A percentile compares a stretch with the other conserved stretches of the same genome.
Conservation (phyloP, 2,888 invertebrate genomes). For the Xylocampa areola region DNA sequence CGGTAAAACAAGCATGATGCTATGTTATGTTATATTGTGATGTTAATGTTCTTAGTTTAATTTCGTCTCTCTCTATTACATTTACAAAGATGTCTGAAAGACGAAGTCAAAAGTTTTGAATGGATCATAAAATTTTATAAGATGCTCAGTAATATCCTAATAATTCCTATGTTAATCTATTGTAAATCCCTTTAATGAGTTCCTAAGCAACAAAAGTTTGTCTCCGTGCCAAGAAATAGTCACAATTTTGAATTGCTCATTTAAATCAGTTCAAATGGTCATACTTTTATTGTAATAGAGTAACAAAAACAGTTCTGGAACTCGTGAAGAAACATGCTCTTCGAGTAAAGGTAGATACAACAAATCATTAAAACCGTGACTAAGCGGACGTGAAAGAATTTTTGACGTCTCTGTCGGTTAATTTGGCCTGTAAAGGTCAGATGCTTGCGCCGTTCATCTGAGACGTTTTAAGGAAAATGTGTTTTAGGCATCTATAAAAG, state of each 20-base stretch:
- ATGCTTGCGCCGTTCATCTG: slow-evolving; percentile 6
- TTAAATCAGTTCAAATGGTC: slow-evolving; percentile 33
- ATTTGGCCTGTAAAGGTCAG: slow-evolving; percentile 35
- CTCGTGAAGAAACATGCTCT: slow-evolving; percentile 51
- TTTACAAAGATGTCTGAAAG: too few species aligned
- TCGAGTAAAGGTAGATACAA: slow-evolving; percentile 57
- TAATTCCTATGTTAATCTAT: slow-evolving; percentile 17
- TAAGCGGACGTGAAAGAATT: slow-evolving; percentile 66
- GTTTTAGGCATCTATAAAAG: too few species aligned
- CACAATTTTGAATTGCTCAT: slow-evolving; percentile 44
- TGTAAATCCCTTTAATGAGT: slow-evolving; percentile 30
- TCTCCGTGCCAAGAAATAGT: slow-evolving; percentile 38
- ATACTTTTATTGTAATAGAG: slow-evolving; percentile 19
- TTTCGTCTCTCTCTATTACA: too few species aligned
- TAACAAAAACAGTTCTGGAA: slow-evolving; percentile 50
- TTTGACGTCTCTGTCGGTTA: slow-evolving; percentile 30
- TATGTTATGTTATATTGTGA: too few species aligned
- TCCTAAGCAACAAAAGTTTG: slow-evolving; percentile 36
- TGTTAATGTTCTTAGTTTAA: too few species aligned
- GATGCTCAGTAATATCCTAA: slow-evolving; percentile 16
- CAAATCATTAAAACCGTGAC: slow-evolving; percentile 67
- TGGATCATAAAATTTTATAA: slow-evolving; percentile 22
- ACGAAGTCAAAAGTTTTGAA: too few species aligned
- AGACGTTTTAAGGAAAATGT: slow-evolving; percentile 16
- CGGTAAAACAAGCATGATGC: too few species aligned